Conservation (phyloP, 2,113 vertebrate genomes). For the Xiphias gladius region DNA sequence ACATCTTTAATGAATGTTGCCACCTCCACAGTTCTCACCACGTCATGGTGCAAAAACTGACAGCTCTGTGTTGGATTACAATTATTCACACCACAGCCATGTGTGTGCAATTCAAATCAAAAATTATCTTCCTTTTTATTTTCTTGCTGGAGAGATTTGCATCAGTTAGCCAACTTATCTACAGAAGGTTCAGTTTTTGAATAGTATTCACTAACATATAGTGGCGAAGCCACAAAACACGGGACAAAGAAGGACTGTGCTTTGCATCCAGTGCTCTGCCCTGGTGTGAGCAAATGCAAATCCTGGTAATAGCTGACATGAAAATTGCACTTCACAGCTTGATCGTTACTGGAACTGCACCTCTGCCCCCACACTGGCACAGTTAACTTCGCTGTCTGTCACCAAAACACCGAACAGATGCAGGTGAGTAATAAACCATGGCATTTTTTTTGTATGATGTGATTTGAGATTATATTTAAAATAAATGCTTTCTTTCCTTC, state of each 20-base stretch:
- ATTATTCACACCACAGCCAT: conserved; percentile 23
- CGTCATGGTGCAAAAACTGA: conserved; percentile 34
- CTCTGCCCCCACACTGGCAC: conserved; percentile 40
- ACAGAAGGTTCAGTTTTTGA: background rate
- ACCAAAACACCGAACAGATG: conserved; percentile 43
- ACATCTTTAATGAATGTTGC: conserved; percentile 26
- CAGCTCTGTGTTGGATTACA: conserved; percentile 36
- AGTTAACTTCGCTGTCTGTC: conserved; percentile 17
- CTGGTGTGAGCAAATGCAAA: conserved; percentile 32
- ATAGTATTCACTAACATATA: background rate
- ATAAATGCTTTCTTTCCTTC: background rate
- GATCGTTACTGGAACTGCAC: conserved; percentile 40
- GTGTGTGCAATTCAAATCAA: background rate
- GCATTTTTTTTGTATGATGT: no score
- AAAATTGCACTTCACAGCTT: conserved; percentile 41
- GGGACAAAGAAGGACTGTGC: background rate
- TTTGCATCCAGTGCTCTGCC: conserved; percentile 1
- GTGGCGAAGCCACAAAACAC: background rate
- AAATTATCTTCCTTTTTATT: background rate
- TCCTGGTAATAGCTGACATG: conserved; percentile 35
- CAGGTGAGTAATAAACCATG: conserved; percentile 24
- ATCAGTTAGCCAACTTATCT: conserved; percentile 4
- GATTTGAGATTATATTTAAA: background rate
- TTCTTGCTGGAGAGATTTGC: conserved; percentile 2
- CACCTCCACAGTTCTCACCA: conserved; percentile 29